Conservation (phyloP, 2,797 vertebrate species). For the Pseudotriccus pelzelni region DNA sequence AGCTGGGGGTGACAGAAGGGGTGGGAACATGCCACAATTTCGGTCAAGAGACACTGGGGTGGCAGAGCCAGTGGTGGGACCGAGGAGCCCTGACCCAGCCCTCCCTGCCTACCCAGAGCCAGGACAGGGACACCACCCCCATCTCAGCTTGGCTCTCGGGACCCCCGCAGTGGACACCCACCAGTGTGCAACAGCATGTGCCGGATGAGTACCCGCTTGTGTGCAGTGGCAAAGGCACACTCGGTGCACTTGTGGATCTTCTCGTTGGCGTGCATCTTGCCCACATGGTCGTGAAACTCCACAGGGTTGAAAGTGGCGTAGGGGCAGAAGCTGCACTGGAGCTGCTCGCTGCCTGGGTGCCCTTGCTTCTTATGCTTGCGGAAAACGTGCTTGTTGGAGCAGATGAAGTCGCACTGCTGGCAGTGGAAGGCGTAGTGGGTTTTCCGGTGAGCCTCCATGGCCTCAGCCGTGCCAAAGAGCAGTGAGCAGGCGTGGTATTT, state of each 20-base stretch:
- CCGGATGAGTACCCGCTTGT: conserved; percentile 92
- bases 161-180: conserved; percentile 41
- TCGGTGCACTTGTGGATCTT: conserved; percentile 92
- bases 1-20: neutral
- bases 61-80: neutral
- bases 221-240: conserved; percentile 90
- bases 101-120: neutral
- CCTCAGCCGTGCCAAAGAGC: conserved; percentile 80
- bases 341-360: conserved; percentile 84
- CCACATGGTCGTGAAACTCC: conserved; percentile 88
- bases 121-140: neutral
- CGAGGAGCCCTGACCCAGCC: neutral
- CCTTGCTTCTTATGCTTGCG: conserved; percentile 91
- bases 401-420: conserved; percentile 90
- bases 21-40: neutral
- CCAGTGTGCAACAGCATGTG: conserved; percentile 93
- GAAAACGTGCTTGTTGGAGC: conserved; percentile 91
- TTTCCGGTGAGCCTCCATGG: conserved; percentile 90
- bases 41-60: neutral
- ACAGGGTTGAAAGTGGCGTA: conserved; percentile 92
- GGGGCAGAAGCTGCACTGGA: conserved; percentile 88
- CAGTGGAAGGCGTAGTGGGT: conserved; percentile 95
- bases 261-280: conserved; percentile 92
- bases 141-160: neutral
- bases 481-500: conserved; percentile 88